phyloP scores from a whole-genome alignment of 2,797 vertebrate genomes.

The Champsocephalus gunnari region DNA sequence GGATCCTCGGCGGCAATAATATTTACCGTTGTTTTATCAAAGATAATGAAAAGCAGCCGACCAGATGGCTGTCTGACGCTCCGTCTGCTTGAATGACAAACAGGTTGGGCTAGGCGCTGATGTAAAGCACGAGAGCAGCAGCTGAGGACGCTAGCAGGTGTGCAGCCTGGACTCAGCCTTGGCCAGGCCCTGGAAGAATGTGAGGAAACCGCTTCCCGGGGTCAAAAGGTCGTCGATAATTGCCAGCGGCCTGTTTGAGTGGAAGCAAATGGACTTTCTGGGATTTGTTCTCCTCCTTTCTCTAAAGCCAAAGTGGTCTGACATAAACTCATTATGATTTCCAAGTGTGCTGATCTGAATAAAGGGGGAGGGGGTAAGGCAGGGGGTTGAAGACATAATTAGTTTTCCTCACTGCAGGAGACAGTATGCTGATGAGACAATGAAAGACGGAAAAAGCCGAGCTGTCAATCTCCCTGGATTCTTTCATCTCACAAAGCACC shows the following conservation, averaged over 20 bases:
- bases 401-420: constrained; percentile 85
- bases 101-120: constrained; percentile 39
- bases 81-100: constrained; percentile 73
- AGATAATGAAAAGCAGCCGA: constrained; percentile 89
- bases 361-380: constrained; percentile 75
- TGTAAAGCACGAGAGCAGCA: constrained; percentile 33
- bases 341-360: constrained; percentile 81
- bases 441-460: constrained; percentile 70
- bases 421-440: constrained; percentile 84
- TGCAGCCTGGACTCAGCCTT: constrained; percentile 45
- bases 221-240: constrained; percentile 73
- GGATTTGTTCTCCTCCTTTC: constrained; percentile 30
- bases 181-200: constrained; percentile 56
- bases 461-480: constrained; percentile 77
- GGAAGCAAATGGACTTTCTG: constrained; percentile 61
- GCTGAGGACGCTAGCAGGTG: constrained; percentile 76
- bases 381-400: constrained; percentile 85
- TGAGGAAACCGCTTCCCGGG: constrained; percentile 63
- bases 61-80: constrained; percentile 85
- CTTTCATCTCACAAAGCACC: constrained; percentile 74
- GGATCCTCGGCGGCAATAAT: constrained; percentile 60
- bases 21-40: constrained; percentile 76
- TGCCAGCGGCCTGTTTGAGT: constrained; percentile 60
- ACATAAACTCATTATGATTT: constrained; percentile 84
- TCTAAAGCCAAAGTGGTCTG: constrained; percentile 70